Base-by-base conservation (phyloP, 2,113 vertebrate species). In the Xiphophorus maculatus region DNA sequence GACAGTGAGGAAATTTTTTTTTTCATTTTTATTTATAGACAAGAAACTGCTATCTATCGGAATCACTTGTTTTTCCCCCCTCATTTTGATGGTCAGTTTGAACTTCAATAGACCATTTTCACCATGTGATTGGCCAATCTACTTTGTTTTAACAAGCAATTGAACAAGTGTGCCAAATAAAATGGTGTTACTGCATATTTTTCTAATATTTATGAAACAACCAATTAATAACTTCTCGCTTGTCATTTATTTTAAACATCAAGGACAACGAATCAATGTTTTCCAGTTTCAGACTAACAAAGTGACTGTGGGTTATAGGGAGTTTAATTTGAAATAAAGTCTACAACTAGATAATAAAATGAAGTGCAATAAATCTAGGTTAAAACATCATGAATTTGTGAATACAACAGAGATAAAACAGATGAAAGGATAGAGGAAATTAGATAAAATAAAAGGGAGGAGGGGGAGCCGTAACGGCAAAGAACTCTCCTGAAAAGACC, bases 351-450 rank as follows among this genome's bases (percentile, higher is more conserved):
- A 77, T 78, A 48, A 37, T 19, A 32, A 28, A 51, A 54, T 37
- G 25, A 3, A 74, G 13, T 22, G 62, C 33, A 71, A 63, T 74
- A 66, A 69, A 74, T 83, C 72, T 51, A 30, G 68, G 63, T 73
- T 82, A 76, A 78, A 75, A 51, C 58, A 58, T 79, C 66, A 69
- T 67, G 66, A 68, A 80, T 87, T 48, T 71, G n/a, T 68, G 35
- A 70, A 77, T 67, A 78, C 61, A 77, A 74, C 74, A 63, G 58
- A 69, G 73, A 86, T 78, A 54, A 48, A 76, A 65, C 32, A 76
- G 69, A 85, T 75, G 22, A 87, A 87, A 82, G 5, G 40, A 67
- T 48, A 73, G 51, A 25, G 79, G 73, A 84, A 82, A 76, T 44
- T 28, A 62, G 48, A 82, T 64, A 66, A 28, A 75, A 12, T 58